Percentiles rank a stretch among this genome's conserved stretches.
These are phyloP conservation scores for Calameuta idolon DNA, from an alignment of 2,888 invertebrate species.

Conservation along the genomic window DNA sequence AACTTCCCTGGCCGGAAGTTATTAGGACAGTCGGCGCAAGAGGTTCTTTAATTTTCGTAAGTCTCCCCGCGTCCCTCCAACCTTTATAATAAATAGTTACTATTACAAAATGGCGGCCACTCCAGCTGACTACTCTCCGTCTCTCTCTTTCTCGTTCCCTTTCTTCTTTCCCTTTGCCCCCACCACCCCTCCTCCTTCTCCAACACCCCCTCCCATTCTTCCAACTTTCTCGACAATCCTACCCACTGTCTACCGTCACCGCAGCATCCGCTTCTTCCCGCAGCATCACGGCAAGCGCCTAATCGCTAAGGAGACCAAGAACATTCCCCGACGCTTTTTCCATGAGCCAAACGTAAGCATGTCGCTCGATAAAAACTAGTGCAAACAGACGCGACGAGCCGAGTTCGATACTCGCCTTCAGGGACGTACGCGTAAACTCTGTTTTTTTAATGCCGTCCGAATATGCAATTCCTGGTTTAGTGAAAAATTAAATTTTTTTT, in stretches of 20 bases:
- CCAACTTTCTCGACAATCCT: not conserved
- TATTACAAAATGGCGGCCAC: not conserved
- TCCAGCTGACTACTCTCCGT: not conserved
- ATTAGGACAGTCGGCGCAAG: constrained; percentile 1
- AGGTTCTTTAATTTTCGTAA: constrained; percentile 16
- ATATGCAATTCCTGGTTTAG: not conserved
- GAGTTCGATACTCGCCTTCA: constrained; percentile 1
- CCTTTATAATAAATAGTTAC: constrained; percentile 5
- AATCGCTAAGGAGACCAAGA: not conserved
- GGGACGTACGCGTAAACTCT: not conserved
- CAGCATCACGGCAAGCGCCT: not conserved
- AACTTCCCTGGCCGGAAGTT: constrained; percentile 15
- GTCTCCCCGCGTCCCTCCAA: not conserved
- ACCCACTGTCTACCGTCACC: not conserved
- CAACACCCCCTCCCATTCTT: not conserved
- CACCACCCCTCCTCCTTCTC: no score
- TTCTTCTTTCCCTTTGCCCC: not conserved
- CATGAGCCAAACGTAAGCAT: not conserved
- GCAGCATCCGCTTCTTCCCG: not conserved
- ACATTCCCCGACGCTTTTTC: not conserved
- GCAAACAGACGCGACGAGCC: not conserved
- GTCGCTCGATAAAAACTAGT: not conserved
- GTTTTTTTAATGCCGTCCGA: not conserved
- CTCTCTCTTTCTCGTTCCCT: not conserved
- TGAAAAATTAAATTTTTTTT: not conserved